Conservation (phyloP, 2,888 invertebrate species). For the Mesorhabditis belari region DNA sequence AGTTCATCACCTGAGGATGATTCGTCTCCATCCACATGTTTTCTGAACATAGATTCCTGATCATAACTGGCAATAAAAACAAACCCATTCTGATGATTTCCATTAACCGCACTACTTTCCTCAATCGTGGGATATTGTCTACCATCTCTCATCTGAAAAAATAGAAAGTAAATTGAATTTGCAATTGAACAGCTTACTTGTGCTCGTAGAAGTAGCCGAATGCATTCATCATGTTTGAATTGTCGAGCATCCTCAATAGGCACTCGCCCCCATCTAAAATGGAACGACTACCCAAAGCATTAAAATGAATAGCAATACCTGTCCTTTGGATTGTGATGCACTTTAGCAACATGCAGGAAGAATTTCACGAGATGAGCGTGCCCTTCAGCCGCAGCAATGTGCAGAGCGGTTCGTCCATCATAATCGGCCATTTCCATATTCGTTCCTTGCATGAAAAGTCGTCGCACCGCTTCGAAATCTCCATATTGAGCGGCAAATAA, state of each 20-base stretch:
- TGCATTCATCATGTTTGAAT: conserved; percentile 26
- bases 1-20: conserved; percentile 8
- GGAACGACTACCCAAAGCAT: conserved; percentile 7
- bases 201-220: background rate
- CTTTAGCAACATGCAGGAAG: conserved; percentile 31
- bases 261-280: conserved; percentile 42
- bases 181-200: too few species aligned
- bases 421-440: conserved; percentile 88
- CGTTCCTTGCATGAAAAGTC: conserved; percentile 67
- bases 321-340: conserved; percentile 12
- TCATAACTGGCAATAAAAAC: too few species aligned
- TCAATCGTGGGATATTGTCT: background rate
- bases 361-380: conserved; percentile 59
- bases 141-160: too few species aligned
- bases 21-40: too few species aligned
- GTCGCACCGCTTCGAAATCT: conserved; percentile 59
- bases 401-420: conserved; percentile 87
- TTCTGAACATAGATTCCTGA: too few species aligned
- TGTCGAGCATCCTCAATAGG: conserved; percentile 44
- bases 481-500: conserved; percentile 89
- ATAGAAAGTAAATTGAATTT: too few species aligned
- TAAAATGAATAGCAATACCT: conserved; percentile 18
- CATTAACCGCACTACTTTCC: background rate
- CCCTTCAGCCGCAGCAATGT: conserved; percentile 88
- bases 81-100: too few species aligned